Conservation (phyloP, 2,888 invertebrate genomes). For the Diadromus collaris region DNA sequence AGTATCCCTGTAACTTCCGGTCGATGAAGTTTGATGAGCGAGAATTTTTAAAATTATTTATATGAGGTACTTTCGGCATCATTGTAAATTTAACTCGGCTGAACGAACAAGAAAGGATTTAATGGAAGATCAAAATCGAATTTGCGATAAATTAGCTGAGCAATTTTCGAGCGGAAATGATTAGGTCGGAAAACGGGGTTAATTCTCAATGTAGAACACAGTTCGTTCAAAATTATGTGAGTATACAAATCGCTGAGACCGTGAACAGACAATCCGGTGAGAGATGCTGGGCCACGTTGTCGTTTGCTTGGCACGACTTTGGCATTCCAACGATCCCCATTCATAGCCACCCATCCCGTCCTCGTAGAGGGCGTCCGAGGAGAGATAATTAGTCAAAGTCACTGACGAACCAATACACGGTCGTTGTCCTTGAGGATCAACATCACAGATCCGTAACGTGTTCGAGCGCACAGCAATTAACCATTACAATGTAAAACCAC, state of each 20-base stretch:
- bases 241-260: constrained; percentile 4
- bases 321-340: constrained; percentile 57
- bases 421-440: constrained; percentile 9
- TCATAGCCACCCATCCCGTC: constrained; percentile 40
- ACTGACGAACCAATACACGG: constrained; percentile 38
- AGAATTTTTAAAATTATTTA: too few relatives aligned
- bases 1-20: constrained; percentile 19
- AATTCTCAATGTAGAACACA: background rate
- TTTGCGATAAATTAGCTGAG: background rate
- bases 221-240: background rate
- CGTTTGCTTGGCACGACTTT: constrained; percentile 54
- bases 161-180: background rate
- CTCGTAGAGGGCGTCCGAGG: constrained; percentile 20
- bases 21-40: background rate
- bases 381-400: constrained; percentile 52
- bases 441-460: background rate
- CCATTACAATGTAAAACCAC: background rate
- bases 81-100: background rate
- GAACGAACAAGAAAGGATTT: background rate
- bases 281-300: constrained; percentile 33
- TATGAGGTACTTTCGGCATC: background rate
- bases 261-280: constrained; percentile 18
- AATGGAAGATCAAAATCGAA: background rate
- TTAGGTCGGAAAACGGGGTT: background rate
- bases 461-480: background rate